Conservation (phyloP, 1,140 invertebrate genomes). For the Dendroctonus valens region DNA sequence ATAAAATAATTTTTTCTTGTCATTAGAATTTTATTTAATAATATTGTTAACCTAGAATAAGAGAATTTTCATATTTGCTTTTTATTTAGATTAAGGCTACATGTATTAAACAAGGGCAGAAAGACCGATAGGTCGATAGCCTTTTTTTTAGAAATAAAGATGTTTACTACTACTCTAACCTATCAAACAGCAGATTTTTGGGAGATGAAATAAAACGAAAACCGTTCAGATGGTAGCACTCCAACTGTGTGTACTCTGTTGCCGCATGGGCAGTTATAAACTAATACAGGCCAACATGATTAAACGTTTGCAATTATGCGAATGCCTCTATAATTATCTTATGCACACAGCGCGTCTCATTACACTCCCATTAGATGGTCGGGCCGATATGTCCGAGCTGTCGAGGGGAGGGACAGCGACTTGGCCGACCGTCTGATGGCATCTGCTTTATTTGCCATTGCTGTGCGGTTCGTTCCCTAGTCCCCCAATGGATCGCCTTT, state of each 20-base stretch:
- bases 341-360: slow-evolving; percentile 35
- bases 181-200: no score
- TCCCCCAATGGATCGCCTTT: no score
- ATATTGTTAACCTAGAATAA: no score
- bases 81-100: no score
- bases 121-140: no score
- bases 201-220: no score
- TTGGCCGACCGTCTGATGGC: slow-evolving; percentile 10
- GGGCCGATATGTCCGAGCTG: slow-evolving; percentile 25
- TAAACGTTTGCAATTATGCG: slow-evolving; percentile 35
- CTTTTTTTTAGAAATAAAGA: no score
- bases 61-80: no score
- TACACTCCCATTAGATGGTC: slow-evolving; percentile 33
- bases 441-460: slow-evolving; percentile 26
- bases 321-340: slow-evolving; percentile 36
- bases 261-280: slow-evolving; percentile 26
- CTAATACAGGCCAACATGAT: slow-evolving; percentile 33
- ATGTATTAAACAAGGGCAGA: no score
- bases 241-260: background rate
- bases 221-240: slow-evolving; percentile 10
- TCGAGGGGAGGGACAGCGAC: slow-evolving; percentile 20
- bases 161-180: no score
- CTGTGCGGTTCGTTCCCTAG: background rate
- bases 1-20: no score
- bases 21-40: no score